These are phyloP conservation scores for Laterallus jamaicensis DNA, from an alignment of 2,113 vertebrate genomes.

Conservation along the genomic window DNA sequence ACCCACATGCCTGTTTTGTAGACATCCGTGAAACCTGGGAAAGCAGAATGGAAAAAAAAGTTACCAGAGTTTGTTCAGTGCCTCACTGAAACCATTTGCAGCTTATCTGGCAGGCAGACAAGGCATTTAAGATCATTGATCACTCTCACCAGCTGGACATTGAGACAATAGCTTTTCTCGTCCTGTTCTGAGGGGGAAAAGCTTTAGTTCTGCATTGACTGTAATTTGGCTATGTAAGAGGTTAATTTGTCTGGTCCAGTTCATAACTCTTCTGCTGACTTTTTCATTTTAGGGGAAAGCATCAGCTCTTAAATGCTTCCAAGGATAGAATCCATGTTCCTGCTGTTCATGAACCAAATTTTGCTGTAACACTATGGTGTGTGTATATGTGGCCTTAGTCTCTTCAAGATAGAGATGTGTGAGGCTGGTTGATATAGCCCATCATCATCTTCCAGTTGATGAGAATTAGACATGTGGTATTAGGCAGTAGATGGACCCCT, in stretches of 20 bases:
- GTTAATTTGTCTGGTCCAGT: not conserved
- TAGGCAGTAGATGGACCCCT: not conserved
- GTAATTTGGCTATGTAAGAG: not conserved
- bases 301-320: not conserved
- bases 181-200: not conserved
- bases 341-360: not conserved
- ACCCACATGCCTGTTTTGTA: not conserved
- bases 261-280: not conserved
- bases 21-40: not conserved
- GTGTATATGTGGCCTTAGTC: not conserved
- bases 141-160: not conserved
- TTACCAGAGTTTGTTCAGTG: not conserved
- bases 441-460: not conserved
- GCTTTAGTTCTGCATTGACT: not conserved
- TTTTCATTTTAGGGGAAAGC: not conserved
- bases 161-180: not conserved
- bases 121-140: not conserved
- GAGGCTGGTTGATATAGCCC: not conserved
- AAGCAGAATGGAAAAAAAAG: not conserved
- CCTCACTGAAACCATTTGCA: not conserved
- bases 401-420: not conserved
- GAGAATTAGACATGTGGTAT: not conserved
- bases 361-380: not conserved
- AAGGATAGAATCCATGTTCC: not conserved
- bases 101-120: not conserved